A percentile compares a stretch with the other conserved stretches of the same genome.
Conservation (phyloP, 2,888 invertebrate species). For the Melanchra persicariae region DNA sequence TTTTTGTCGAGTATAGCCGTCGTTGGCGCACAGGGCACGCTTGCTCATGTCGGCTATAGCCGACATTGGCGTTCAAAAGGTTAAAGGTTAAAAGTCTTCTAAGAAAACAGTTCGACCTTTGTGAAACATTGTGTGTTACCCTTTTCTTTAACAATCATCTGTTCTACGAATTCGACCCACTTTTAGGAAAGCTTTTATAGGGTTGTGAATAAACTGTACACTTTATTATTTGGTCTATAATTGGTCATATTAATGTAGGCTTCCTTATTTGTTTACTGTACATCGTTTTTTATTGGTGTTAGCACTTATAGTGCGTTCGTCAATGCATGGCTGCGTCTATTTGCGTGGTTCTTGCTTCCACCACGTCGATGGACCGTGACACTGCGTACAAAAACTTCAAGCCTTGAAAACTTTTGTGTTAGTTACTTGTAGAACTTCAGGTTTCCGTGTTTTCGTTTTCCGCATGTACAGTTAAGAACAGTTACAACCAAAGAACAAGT, state of each 20-base stretch:
- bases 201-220: constrained; percentile 29
- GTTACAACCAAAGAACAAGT: constrained; percentile 5
- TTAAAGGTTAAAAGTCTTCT: constrained; percentile 40
- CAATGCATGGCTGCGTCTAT: constrained; percentile 55
- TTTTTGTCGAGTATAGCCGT: too few species aligned
- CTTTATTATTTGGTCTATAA: background rate
- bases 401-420: constrained; percentile 64
- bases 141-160: constrained; percentile 31
- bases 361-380: constrained; percentile 56
- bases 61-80: too few species aligned
- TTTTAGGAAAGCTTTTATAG: constrained; percentile 33
- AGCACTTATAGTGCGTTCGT: constrained; percentile 33
- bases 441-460: constrained; percentile 63
- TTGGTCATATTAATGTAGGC: constrained; percentile 12
- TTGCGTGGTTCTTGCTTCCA: constrained; percentile 59
- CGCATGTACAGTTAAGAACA: constrained; percentile 45
- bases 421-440: constrained; percentile 41
- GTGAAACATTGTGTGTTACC: constrained; percentile 25
- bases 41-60: too few species aligned
- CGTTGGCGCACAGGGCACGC: too few species aligned
- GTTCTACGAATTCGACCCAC: constrained; percentile 12
- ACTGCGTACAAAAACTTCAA: constrained; percentile 55
- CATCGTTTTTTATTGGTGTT: constrained; percentile 8
- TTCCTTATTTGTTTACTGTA: constrained; percentile 18
- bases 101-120: constrained; percentile 42